Evolutionary conservation across 2,888 invertebrate species (phyloP).

Genomic region (Reticulitermes lucifugus): DNA sequence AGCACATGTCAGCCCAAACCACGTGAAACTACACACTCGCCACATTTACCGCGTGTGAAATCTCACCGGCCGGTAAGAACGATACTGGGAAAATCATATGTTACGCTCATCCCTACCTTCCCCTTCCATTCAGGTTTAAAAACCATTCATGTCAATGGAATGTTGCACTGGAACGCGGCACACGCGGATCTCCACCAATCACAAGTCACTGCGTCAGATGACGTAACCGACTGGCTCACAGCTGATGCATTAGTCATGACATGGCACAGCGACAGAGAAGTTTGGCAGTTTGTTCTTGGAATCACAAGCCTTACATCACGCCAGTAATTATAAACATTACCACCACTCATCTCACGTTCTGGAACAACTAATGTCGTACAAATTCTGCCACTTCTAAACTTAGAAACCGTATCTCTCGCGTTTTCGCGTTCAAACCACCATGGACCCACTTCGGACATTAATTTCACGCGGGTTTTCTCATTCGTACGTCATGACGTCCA

Average conservation of each 20-base stretch:
- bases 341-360: slow-evolving; percentile 10
- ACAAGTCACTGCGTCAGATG: slow-evolving; percentile 5
- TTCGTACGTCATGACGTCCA: background rate
- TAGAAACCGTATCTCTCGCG: background rate
- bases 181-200: slow-evolving; percentile 10
- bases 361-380: background rate
- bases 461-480: background rate
- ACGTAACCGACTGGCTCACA: slow-evolving; percentile 21
- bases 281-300: slow-evolving; percentile 18
- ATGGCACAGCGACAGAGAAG: background rate
- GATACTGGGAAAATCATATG: slow-evolving; percentile 1
- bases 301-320: slow-evolving; percentile 10
- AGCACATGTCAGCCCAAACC: slow-evolving; percentile 24
- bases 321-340: slow-evolving; percentile 30
- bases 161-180: slow-evolving; percentile 27
- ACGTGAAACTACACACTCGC: slow-evolving; percentile 8
- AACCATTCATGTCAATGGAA: slow-evolving; percentile 25
- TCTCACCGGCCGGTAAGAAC: slow-evolving; percentile 9
- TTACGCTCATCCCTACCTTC: background rate
- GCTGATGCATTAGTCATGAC: slow-evolving; percentile 31
- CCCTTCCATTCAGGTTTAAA: slow-evolving; percentile 22
- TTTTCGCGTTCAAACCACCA: background rate
- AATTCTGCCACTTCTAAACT: slow-evolving; percentile 3
- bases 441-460: background rate
- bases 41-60: slow-evolving; percentile 16